These are phyloP conservation scores for Pangasius djambal DNA, from an alignment of 2,797 vertebrate species.

Conservation along the genomic window DNA sequence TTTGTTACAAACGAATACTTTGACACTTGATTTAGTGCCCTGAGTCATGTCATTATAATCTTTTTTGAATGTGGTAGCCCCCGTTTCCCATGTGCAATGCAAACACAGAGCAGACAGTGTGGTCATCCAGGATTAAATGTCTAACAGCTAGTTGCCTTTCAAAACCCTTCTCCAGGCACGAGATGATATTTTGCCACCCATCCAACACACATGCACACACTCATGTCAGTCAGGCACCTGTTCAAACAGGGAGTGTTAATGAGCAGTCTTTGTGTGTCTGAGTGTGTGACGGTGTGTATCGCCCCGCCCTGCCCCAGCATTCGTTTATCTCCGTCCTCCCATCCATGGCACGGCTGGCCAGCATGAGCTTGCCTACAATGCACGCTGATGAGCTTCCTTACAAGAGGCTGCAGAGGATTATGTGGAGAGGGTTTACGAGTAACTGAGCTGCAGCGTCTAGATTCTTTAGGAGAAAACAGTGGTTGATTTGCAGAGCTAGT, in stretches of 20 bases:
- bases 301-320: slow-evolving; percentile 53
- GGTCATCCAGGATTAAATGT: slow-evolving; percentile 54
- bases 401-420: slow-evolving; percentile 53
- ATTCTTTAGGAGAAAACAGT: neutral
- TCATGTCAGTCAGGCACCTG: slow-evolving; percentile 72
- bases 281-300: slow-evolving; percentile 53
- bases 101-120: slow-evolving; percentile 39
- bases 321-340: slow-evolving; percentile 53
- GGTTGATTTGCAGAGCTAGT: slow-evolving; percentile 33
- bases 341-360: slow-evolving; percentile 52
- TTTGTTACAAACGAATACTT: slow-evolving; percentile 15
- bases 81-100: slow-evolving; percentile 35
- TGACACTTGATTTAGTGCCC: slow-evolving; percentile 19
- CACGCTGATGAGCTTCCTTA: slow-evolving; percentile 46
- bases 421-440: slow-evolving; percentile 44
- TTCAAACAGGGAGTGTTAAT: slow-evolving; percentile 77
- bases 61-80: slow-evolving; percentile 30
- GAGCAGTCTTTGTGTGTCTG: slow-evolving; percentile 61
- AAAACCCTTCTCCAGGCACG: slow-evolving; percentile 47
- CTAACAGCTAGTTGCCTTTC: slow-evolving; percentile 48
- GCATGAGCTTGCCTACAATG: slow-evolving; percentile 58
- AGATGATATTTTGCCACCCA: slow-evolving; percentile 61
- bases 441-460: slow-evolving; percentile 37
- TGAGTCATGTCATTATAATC: slow-evolving; percentile 34
- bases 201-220: slow-evolving; percentile 52